phyloP scores from a whole-genome alignment of 2,113 vertebrate genomes.

The Ctenodactylus gundi region DNA sequence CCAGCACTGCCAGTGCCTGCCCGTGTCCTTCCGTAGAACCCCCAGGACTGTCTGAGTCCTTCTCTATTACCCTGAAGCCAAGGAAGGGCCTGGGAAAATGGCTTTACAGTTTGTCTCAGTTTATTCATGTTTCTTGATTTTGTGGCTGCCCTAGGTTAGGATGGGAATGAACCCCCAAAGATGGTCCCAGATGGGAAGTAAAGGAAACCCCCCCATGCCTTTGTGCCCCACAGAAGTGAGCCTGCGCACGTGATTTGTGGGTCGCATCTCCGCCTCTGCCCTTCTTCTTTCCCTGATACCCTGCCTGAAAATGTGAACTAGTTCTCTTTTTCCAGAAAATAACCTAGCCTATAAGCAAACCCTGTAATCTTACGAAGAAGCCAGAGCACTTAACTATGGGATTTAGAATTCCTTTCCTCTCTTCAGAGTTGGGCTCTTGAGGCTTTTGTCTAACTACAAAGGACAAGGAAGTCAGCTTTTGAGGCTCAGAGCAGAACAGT shows the following conservation, averaged over 20 bases:
- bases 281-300: background rate
- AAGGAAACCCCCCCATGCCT: background rate
- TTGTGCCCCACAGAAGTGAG: background rate
- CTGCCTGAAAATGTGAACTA: background rate
- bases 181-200: background rate
- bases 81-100: background rate
- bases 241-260: background rate
- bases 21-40: background rate
- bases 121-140: background rate
- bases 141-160: background rate
- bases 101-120: background rate
- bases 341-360: background rate
- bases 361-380: background rate
- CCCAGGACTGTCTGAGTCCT: background rate
- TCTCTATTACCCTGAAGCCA: background rate
- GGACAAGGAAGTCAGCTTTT: background rate
- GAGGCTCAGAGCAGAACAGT: background rate
- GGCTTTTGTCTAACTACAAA: background rate
- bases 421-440: background rate
- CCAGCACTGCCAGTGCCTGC: background rate
- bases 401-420: conserved; percentile 12
- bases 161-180: background rate
- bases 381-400: background rate
- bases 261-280: background rate
- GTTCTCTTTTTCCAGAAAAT: background rate